A percentile compares a stretch with the other conserved stretches of the same genome.
These are phyloP conservation scores for Anoplolepis gracilipes DNA, from an alignment of 1,140 invertebrate species.

Conservation along the genomic window DNA sequence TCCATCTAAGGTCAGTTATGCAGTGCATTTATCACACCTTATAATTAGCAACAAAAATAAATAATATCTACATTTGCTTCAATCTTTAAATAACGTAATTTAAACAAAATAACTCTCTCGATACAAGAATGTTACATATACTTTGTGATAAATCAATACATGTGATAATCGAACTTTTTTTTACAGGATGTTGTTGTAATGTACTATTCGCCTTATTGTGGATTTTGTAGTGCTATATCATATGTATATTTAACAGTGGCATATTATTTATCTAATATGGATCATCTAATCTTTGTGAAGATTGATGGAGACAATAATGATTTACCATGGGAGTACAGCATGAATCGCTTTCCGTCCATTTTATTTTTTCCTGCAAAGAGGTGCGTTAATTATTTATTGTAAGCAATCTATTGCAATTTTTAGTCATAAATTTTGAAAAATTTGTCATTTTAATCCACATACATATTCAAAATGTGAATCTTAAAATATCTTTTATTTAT, in stretches of 20 bases:
- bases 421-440: neutral
- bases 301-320: constrained; percentile 93
- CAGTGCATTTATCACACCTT: constrained; percentile 10
- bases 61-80: constrained; percentile 57
- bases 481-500: neutral
- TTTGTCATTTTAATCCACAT: neutral
- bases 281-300: constrained; percentile 88
- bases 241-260: constrained; percentile 89
- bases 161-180: constrained; percentile 69
- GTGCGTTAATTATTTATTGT: constrained; percentile 81
- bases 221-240: constrained; percentile 90
- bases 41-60: neutral
- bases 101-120: neutral
- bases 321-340: constrained; percentile 93
- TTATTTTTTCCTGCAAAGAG: constrained; percentile 90
- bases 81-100: too few species aligned
- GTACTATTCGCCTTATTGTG: constrained; percentile 90
- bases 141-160: neutral
- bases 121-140: too few species aligned
- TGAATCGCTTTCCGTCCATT: constrained; percentile 91
- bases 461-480: constrained; percentile 2
- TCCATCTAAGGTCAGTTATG: constrained; percentile 75
- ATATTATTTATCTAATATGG: constrained; percentile 87
- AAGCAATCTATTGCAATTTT: neutral
- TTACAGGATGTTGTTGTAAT: constrained; percentile 90